phyloP scores from a whole-genome alignment of 2,797 vertebrate genomes.

The Lemur catta region DNA sequence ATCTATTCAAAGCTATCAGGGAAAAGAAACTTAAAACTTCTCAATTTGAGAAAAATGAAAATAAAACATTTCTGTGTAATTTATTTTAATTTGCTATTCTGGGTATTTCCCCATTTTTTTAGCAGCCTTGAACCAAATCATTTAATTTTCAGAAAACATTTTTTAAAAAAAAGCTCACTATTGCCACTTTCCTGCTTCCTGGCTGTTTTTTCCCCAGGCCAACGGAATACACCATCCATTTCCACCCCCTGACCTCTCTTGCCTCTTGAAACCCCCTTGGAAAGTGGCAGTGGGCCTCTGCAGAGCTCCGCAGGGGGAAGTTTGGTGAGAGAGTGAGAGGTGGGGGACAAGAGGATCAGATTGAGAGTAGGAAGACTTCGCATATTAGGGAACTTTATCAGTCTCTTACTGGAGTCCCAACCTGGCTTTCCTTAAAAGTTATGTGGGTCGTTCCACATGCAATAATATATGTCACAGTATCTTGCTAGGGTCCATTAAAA shows the following conservation, averaged over 20 bases:
- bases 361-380: background rate
- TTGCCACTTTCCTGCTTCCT: background rate
- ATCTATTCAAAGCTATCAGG: background rate
- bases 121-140: background rate
- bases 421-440: background rate
- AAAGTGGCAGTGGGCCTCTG: background rate
- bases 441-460: background rate
- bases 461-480: background rate
- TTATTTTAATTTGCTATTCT: background rate
- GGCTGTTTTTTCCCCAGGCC: background rate
- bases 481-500: background rate
- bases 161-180: background rate
- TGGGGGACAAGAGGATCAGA: rapidly evolving
- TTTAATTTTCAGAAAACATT: background rate
- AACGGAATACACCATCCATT: background rate
- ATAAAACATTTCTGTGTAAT: background rate
- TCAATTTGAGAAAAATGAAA: background rate
- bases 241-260: no score
- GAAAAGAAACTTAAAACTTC: background rate
- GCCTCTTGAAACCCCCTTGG: background rate
- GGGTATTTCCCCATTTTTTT: background rate
- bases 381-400: background rate
- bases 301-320: background rate
- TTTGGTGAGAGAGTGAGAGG: background rate
- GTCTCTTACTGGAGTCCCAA: background rate